These are phyloP conservation scores for Anguilla megastoma DNA, from an alignment of 2,797 vertebrate species.

Conservation along the genomic window DNA sequence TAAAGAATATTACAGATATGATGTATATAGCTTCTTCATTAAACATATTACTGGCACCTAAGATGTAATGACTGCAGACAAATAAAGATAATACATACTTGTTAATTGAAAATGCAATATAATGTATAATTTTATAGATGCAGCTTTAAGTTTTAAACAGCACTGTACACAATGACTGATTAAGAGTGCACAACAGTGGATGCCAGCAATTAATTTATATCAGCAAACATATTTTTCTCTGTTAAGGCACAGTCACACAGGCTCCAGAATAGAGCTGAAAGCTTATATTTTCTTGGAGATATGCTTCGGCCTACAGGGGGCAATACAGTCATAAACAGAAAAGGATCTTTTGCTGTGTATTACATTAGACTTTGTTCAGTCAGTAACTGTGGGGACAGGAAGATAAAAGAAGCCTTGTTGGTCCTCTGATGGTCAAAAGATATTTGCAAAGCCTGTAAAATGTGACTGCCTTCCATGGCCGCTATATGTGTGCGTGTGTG, in stretches of 20 bases:
- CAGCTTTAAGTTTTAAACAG: not conserved
- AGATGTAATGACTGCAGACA: not conserved
- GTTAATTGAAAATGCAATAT: not conserved
- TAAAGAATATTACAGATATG: too few species aligned
- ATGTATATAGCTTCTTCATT: too few species aligned
- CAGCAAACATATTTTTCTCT: not conserved
- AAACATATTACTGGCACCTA: too few species aligned
- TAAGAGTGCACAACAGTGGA: not conserved
- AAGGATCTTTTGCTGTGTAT: not conserved
- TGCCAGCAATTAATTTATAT: not conserved
- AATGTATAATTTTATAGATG: not conserved
- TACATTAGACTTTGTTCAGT: not conserved
- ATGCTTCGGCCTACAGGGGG: slow-evolving; percentile 7
- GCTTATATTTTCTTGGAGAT: not conserved
- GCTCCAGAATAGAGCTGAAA: not conserved
- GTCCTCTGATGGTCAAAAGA: not conserved
- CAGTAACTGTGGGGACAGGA: not conserved
- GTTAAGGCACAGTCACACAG: not conserved
- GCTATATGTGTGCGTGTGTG: not conserved
- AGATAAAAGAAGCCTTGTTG: not conserved
- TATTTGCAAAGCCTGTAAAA: not conserved
- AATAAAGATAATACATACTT: not conserved
- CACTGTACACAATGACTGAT: not conserved
- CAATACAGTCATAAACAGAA: not conserved
- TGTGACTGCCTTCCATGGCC: not conserved